These are phyloP conservation scores for Rhynchopsitta pachyrhyncha DNA, from an alignment of 2,113 vertebrate species.

Conservation along the genomic window DNA sequence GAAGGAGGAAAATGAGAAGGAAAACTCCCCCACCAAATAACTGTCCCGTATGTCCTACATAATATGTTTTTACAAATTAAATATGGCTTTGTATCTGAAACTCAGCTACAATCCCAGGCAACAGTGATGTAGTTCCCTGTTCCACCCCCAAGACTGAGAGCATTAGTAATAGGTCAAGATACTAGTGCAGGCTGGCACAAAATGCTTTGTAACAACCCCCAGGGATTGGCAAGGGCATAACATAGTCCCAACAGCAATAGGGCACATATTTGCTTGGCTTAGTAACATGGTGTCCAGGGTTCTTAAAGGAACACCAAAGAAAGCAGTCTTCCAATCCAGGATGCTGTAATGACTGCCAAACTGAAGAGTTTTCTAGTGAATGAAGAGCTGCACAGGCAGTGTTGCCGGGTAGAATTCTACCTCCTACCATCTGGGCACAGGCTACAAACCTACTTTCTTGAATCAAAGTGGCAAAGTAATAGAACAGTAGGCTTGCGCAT, in stretches of 20 bases:
- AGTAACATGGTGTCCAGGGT: background rate
- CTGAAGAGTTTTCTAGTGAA: background rate
- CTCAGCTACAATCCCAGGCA: background rate
- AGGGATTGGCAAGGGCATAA: background rate
- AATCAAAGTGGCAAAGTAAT: background rate
- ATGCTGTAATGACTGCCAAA: background rate
- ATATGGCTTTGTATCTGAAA: background rate
- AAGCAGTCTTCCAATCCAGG: background rate
- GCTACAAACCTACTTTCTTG: background rate
- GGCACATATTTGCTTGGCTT: background rate
- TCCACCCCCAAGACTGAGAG: background rate
- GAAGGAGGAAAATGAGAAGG: background rate
- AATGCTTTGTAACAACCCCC: background rate
- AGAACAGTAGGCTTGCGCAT: background rate
- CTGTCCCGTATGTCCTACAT: background rate
- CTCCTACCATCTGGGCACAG: background rate
- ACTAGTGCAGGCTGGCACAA: background rate
- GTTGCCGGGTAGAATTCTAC: background rate
- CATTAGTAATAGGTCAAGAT: background rate
- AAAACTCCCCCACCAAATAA: background rate
- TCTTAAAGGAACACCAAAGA: background rate
- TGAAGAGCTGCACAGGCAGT: rapidly evolving
- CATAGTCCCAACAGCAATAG: background rate
- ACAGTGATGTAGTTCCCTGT: background rate
- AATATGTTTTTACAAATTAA: background rate